phyloP scores from a whole-genome alignment of 2,797 vertebrate species.

The Myioborus melanocephalus region DNA sequence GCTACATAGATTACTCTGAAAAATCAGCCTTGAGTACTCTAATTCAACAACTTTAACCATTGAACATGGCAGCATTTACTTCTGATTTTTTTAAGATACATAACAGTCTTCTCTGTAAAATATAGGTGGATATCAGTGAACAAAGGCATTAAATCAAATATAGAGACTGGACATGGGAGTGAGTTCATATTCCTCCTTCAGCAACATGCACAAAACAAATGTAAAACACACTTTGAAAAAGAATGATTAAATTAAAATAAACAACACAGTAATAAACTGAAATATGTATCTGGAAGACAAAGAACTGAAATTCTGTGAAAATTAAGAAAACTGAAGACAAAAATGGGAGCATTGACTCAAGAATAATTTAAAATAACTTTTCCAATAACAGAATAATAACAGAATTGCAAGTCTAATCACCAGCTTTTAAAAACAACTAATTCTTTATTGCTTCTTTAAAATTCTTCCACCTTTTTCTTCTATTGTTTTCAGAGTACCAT shows the following conservation, averaged over 20 bases:
- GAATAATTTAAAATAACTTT: constrained; percentile 33
- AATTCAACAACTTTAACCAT: not conserved
- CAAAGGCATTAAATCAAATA: not conserved
- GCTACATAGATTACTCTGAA: not conserved
- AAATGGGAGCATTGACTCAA: not conserved
- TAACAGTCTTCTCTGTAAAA: not conserved
- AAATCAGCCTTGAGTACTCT: not conserved
- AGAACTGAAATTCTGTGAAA: constrained; percentile 26
- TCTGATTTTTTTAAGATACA: not conserved
- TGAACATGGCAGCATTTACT: not conserved
- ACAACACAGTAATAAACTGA: not conserved
- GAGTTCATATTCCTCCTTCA: not conserved
- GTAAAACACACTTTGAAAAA: constrained; percentile 37
- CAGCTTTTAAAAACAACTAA: not conserved
- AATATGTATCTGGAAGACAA: constrained; percentile 23
- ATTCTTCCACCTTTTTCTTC: not conserved
- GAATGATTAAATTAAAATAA: constrained; percentile 1
- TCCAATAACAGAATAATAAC: not conserved
- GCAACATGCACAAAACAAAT: constrained; percentile 17
- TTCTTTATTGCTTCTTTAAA: not conserved
- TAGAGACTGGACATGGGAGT: not conserved
- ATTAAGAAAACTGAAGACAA: not conserved
- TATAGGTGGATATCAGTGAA: not conserved
- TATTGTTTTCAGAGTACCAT: not conserved
- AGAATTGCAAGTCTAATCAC: constrained; percentile 6